These are phyloP conservation scores for Istiophorus platypterus DNA, from an alignment of 2,113 vertebrate species.

Conservation along the genomic window DNA sequence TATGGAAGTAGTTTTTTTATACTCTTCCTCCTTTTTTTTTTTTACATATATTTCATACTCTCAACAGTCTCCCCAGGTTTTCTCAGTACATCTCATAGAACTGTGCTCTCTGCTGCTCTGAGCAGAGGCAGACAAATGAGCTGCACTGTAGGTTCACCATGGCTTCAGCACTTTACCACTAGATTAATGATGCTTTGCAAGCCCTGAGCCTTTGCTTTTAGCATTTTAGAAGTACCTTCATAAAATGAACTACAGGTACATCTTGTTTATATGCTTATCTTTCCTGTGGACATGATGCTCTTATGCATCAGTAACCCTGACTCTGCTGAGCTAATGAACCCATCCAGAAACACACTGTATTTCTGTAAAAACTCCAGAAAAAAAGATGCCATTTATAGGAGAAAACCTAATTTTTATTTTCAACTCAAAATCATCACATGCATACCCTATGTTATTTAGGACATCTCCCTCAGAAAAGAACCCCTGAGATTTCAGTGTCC, in stretches of 20 bases:
- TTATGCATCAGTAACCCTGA: slow-evolving; percentile 49
- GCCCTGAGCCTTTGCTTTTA: slow-evolving; percentile 70
- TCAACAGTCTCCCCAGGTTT: slow-evolving; percentile 59
- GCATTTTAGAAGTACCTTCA: slow-evolving; percentile 72
- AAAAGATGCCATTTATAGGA: not conserved
- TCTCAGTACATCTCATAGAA: slow-evolving; percentile 51
- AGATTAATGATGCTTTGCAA: slow-evolving; percentile 81
- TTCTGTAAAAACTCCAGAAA: slow-evolving; percentile 18
- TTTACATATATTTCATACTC: slow-evolving; percentile 33
- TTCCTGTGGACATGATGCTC: slow-evolving; percentile 55
- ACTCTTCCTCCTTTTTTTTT: slow-evolving; percentile 37
- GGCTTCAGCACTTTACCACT: slow-evolving; percentile 74
- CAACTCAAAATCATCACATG: slow-evolving; percentile 3
- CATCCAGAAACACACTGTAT: slow-evolving; percentile 29
- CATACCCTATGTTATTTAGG: slow-evolving; percentile 18
- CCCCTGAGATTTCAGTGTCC: slow-evolving; percentile 18
- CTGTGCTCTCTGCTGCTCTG: slow-evolving; percentile 63
- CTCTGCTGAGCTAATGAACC: slow-evolving; percentile 53
- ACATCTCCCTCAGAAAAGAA: slow-evolving; percentile 17
- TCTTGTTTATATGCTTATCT: slow-evolving; percentile 66
- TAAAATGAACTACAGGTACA: slow-evolving; percentile 74
- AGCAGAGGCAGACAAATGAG: slow-evolving; percentile 82
- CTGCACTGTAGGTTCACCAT: slow-evolving; percentile 72
- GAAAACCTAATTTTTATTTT: not conserved
- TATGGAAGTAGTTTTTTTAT: no score